Evolutionary conservation across 2,113 vertebrate species (phyloP).

Genomic region (Hipposideros armiger): DNA sequence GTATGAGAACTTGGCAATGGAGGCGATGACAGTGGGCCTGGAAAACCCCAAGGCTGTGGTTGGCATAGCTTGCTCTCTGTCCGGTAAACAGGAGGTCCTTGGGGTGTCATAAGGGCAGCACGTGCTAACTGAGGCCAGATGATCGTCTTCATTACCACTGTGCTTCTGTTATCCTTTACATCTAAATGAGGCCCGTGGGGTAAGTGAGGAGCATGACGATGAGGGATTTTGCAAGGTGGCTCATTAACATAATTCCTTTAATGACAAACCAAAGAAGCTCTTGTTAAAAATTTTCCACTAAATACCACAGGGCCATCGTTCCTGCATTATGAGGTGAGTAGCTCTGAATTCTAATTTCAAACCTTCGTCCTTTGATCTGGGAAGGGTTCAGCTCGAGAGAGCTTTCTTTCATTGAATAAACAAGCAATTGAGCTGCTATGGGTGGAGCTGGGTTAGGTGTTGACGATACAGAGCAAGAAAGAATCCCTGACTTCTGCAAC

Average conservation of each 20-base stretch:
- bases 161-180: constrained; percentile 66
- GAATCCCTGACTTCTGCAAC: neutral
- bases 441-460: neutral
- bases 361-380: neutral
- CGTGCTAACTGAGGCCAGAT: constrained; percentile 61
- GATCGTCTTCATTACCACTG: constrained; percentile 22
- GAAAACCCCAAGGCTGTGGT: constrained; percentile 57
- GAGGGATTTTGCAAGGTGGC: constrained; percentile 67
- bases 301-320: constrained; percentile 63
- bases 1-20: neutral
- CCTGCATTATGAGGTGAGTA: constrained; percentile 22
- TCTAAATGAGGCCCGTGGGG: constrained; percentile 68
- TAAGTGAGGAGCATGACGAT: constrained; percentile 67
- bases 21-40: neutral
- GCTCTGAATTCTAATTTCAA: constrained; percentile 9
- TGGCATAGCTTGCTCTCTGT: neutral
- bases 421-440: neutral
- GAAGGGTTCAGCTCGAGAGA: neutral
- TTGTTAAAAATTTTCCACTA: constrained; percentile 75
- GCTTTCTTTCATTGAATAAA: neutral
- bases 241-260: constrained; percentile 78
- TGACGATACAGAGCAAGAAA: neutral
- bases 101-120: constrained; percentile 43
- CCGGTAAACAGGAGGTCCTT: constrained; percentile 27
- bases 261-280: constrained; percentile 69